Evolutionary conservation across 2,888 invertebrate genomes (phyloP), one percentile per base, ranked within the genome.

Genomic region (Anodontia alba): DNA sequence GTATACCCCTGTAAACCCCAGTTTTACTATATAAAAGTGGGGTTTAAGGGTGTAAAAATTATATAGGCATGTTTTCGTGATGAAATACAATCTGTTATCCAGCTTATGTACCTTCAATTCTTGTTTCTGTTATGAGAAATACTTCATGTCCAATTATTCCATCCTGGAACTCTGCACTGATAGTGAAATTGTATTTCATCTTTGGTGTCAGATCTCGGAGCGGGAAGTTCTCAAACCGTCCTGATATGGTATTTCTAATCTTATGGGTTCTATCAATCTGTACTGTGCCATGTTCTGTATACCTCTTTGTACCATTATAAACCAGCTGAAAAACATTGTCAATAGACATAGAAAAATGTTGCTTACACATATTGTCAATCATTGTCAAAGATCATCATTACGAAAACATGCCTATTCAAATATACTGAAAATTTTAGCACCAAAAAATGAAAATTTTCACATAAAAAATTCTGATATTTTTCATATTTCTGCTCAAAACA

Each of bases 141-240:
- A 89, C 84, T 2, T 85, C 83, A 12, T 89, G 89, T 0, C 94
- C 93, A 69, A 83, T 86, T 8, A 81, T 69, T 5, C 91, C 92
- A 79, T 94, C 91, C 62, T 84, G 84, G 87, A 93, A 94, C 57
- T 86, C 81, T n/a, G 93, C 92, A 26, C 90, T 92, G 78, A 94
- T 92, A 86, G 93, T 94, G 85, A 94, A 93, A 72, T 87, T 88
- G 86, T 93, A 94, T 43, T 89, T 88, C 82, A 93, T 93, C 75
- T 92, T 91, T 1, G 94, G 94, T 68, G 87, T 81, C 8, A 94
- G 91, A 42, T 90, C 87, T 29, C 89, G 83, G 31, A 94, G 90
- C 7, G 88, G 82, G 68, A 86, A 87, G 1, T 87, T 88, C 31
- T 84, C 90, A 42, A 87, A 87, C 49, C 90, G 88, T 20, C 90